Evolutionary conservation across 2,888 invertebrate species (phyloP).

Genomic region (Brenthis hecate): DNA sequence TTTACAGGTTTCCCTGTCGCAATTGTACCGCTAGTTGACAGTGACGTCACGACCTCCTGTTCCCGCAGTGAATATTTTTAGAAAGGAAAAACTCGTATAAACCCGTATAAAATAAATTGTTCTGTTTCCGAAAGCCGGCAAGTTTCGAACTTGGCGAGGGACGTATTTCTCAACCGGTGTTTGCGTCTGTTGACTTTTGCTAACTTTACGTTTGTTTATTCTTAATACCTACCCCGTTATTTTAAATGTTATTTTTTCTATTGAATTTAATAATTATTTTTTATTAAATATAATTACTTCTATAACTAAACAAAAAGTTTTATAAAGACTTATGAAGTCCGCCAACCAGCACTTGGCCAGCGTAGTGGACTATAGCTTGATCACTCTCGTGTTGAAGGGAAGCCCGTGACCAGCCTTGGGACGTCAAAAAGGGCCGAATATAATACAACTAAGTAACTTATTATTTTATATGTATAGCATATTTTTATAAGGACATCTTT

Average conservation of each 20-base stretch:
- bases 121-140: slow-evolving; percentile 53
- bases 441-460: too few relatives aligned
- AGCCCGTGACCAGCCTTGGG: too few relatives aligned
- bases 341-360: too few relatives aligned
- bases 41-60: slow-evolving; percentile 42
- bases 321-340: too few relatives aligned
- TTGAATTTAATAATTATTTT: neutral
- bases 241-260: slow-evolving; percentile 9
- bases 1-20: slow-evolving; percentile 50
- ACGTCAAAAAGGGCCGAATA: too few relatives aligned
- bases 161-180: slow-evolving; percentile 37
- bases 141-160: slow-evolving; percentile 46
- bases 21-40: slow-evolving; percentile 49
- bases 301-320: too few relatives aligned
- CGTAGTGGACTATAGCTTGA: too few relatives aligned
- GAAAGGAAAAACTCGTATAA: slow-evolving; percentile 40
- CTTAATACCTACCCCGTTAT: slow-evolving; percentile 1
- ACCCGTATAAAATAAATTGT: slow-evolving; percentile 59
- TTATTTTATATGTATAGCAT: too few relatives aligned
- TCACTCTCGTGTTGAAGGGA: too few relatives aligned
- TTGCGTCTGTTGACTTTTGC: slow-evolving; percentile 39
- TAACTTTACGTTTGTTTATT: slow-evolving; percentile 28
- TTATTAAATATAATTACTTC: too few relatives aligned
- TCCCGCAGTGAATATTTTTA: slow-evolving; percentile 36
- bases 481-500: neutral